Evolutionary conservation across 2,113 vertebrate genomes (phyloP).

Genomic region (Ardeotis arabs): DNA sequence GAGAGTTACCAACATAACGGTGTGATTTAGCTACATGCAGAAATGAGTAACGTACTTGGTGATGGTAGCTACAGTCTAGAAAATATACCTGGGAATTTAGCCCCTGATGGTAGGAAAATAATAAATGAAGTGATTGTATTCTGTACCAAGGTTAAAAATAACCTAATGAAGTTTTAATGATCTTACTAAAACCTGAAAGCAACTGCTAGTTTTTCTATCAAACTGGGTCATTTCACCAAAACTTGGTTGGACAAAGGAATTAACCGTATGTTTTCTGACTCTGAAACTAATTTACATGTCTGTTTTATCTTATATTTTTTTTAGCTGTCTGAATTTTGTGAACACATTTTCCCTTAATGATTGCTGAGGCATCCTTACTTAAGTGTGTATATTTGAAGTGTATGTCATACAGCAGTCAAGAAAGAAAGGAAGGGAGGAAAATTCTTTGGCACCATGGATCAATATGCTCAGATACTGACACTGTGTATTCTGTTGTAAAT

Average conservation of each 20-base stretch:
- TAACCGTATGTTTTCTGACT: neutral
- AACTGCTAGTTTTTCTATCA: neutral
- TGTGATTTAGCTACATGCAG: neutral
- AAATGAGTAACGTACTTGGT: neutral
- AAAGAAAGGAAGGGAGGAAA: neutral
- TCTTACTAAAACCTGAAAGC: neutral
- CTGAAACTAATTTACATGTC: neutral
- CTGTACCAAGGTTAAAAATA: neutral
- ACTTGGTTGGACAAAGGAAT: neutral
- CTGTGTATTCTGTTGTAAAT: neutral
- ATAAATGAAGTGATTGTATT: neutral
- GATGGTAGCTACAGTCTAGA: neutral
- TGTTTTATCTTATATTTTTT: neutral
- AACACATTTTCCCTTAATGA: neutral
- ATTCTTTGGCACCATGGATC: neutral
- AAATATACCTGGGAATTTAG: neutral
- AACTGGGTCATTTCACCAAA: neutral
- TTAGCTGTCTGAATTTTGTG: neutral
- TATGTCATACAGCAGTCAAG: neutral
- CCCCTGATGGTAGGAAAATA: neutral
- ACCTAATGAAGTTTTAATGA: conserved; percentile 6
- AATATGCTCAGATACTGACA: neutral
- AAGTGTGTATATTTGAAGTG: neutral
- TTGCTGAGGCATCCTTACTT: neutral
- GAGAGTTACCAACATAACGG: neutral